Evolutionary conservation across 2,113 vertebrate species (phyloP).

Genomic region (Spheniscus mendiculus): DNA sequence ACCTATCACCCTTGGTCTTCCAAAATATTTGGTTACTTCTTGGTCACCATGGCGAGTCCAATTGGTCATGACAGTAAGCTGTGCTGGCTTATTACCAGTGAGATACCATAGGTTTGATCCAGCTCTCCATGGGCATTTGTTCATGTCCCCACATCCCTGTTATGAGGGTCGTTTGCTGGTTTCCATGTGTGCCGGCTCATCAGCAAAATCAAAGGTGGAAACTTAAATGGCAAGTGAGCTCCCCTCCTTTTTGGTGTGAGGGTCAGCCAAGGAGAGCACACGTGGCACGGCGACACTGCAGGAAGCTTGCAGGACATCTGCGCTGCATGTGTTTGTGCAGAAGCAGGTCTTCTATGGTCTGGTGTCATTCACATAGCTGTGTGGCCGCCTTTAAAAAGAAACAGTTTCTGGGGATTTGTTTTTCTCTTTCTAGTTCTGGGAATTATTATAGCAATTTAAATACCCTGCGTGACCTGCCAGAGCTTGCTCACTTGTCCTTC

Average conservation of each 20-base stretch:
- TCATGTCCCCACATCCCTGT: background rate
- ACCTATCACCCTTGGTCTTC: background rate
- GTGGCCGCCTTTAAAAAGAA: background rate
- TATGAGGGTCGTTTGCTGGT: fast-evolving
- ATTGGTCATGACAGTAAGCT: background rate
- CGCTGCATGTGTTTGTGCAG: background rate
- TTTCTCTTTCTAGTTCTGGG: background rate
- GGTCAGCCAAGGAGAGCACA: background rate
- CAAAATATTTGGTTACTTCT: background rate
- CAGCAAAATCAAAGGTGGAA: background rate
- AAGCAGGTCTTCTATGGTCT: background rate
- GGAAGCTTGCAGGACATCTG: background rate
- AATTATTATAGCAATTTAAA: background rate
- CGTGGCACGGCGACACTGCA: fast-evolving
- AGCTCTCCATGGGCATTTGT: background rate
- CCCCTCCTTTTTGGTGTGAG: background rate
- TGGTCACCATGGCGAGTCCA: background rate
- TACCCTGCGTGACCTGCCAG: background rate
- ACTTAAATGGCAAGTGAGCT: background rate
- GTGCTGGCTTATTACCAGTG: background rate
- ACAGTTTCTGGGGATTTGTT: background rate
- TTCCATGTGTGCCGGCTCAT: background rate
- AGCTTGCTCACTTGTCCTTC: background rate
- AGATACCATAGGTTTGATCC: background rate
- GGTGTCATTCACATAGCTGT: background rate